phyloP scores from a whole-genome alignment of 2,113 vertebrate species.

The Chelonoidis abingdonii region DNA sequence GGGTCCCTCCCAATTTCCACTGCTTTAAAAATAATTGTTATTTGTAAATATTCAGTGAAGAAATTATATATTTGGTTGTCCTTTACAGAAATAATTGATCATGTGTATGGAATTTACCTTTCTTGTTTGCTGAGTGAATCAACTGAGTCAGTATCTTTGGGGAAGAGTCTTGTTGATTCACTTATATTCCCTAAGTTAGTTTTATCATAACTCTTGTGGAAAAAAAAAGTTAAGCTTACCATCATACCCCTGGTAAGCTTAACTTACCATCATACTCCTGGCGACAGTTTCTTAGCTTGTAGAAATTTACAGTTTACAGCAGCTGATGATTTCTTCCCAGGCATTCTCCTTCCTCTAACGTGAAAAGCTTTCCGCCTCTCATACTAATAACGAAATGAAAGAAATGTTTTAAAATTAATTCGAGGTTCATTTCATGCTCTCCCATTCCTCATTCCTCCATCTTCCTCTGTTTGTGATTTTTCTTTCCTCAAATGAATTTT shows the following conservation, averaged over 20 bases:
- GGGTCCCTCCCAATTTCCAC: not conserved
- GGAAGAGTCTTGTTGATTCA: not conserved
- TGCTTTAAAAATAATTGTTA: not conserved
- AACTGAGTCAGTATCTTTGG: not conserved
- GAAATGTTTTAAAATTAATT: not conserved
- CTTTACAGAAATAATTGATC: not conserved
- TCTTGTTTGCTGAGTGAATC: not conserved
- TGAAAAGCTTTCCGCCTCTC: not conserved
- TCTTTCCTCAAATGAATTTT: not conserved
- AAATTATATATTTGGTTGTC: not conserved
- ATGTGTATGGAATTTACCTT: not conserved
- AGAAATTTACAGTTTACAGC: not conserved
- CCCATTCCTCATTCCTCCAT: not conserved
- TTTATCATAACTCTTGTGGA: not conserved
- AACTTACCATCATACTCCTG: no score
- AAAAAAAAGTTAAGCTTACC: not conserved
- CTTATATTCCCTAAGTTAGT: not conserved
- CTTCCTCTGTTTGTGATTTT: not conserved
- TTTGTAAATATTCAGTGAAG: not conserved
- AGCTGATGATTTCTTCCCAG: accelerated
- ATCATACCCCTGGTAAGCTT: not conserved
- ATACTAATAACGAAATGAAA: not conserved
- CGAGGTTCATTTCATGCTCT: not conserved
- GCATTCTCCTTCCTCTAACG: not conserved
- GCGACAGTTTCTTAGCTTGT: not conserved